Conservation (phyloP, 2,797 vertebrate species). For the Neomorphus geoffroyi region DNA sequence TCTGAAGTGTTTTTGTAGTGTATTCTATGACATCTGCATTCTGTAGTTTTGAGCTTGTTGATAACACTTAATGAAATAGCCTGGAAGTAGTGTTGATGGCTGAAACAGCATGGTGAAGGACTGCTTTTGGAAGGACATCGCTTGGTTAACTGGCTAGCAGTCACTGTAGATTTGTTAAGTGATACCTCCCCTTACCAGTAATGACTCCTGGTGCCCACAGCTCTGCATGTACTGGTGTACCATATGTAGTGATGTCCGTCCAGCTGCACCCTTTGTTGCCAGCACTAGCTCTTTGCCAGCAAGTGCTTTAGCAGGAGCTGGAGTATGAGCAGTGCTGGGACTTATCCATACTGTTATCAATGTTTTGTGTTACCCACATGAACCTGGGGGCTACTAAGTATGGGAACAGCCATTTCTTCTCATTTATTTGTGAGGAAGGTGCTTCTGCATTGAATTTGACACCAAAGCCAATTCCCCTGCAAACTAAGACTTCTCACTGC, state of each 20-base stretch:
- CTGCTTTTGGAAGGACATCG: background rate
- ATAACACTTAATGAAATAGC: background rate
- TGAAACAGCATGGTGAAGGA: background rate
- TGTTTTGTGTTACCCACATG: background rate
- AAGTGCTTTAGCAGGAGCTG: background rate
- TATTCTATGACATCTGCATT: background rate
- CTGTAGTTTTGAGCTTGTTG: background rate
- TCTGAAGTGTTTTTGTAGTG: background rate
- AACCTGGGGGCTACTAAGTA: background rate
- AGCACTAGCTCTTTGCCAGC: background rate
- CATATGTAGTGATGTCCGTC: background rate
- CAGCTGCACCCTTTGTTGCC: background rate
- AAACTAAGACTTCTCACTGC: background rate
- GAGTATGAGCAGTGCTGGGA: background rate
- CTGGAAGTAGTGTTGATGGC: background rate
- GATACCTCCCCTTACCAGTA: background rate
- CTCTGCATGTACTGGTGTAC: background rate
- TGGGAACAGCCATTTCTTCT: background rate
- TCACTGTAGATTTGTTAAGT: background rate
- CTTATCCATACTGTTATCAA: rapidly evolving
- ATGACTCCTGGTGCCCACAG: background rate
- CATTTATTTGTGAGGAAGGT: background rate
- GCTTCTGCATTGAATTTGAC: background rate
- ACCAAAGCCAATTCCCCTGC: background rate
- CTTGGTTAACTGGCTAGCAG: background rate